Conservation (phyloP, 2,797 vertebrate genomes). For the Poeciliopsis gracilis region DNA sequence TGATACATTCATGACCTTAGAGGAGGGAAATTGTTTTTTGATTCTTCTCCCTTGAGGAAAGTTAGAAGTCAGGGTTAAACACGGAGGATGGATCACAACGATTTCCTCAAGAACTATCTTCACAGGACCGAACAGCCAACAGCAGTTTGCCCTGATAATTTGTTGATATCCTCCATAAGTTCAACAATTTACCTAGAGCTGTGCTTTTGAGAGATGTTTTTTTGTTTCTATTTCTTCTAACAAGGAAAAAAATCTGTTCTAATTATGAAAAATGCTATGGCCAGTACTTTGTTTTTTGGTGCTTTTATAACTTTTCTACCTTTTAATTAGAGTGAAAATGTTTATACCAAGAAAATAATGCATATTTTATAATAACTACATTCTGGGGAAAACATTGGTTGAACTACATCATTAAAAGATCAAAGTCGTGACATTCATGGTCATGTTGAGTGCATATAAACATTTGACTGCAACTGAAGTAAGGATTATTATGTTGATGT, state of each 20-base stretch:
- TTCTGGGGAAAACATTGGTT: background rate
- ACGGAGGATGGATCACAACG: conserved; percentile 17
- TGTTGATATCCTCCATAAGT: background rate
- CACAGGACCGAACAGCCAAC: background rate
- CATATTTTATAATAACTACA: background rate
- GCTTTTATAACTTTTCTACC: background rate
- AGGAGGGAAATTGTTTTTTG: conserved; percentile 13
- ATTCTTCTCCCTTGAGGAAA: conserved; percentile 12
- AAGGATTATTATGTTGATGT: background rate
- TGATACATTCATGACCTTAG: conserved; percentile 33
- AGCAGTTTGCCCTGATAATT: background rate
- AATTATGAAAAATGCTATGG: background rate
- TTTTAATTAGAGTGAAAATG: background rate
- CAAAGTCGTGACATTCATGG: background rate
- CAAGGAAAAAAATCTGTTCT: background rate
- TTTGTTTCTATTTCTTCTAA: background rate
- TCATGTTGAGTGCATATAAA: background rate
- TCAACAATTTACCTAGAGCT: background rate
- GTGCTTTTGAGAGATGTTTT: background rate
- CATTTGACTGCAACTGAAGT: background rate
- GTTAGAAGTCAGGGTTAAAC: conserved; percentile 36
- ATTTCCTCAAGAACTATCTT: conserved; percentile 15
- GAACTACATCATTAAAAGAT: background rate
- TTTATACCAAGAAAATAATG: background rate
- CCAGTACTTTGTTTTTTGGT: background rate